Percentiles rank a stretch among this genome's conserved stretches.
These are phyloP conservation scores for Poicephalus meyeri DNA, from an alignment of 2,113 vertebrate genomes.

Conservation along the genomic window DNA sequence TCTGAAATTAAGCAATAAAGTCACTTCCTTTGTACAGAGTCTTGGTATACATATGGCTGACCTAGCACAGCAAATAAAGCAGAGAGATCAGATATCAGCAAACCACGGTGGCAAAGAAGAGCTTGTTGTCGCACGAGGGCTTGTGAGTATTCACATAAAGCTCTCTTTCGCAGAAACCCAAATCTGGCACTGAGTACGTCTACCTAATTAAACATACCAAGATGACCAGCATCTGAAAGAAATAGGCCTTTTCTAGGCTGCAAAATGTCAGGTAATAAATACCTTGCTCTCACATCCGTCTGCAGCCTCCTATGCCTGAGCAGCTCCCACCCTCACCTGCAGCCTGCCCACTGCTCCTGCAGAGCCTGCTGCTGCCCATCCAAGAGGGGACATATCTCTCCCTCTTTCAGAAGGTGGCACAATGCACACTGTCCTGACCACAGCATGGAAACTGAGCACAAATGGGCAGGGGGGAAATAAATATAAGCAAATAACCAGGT, in stretches of 20 bases:
- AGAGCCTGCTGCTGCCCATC: accelerated
- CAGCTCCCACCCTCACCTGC: neutral
- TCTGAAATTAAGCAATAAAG: neutral
- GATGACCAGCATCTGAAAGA: neutral
- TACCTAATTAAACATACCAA: neutral
- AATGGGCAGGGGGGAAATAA: neutral
- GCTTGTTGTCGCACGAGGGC: neutral
- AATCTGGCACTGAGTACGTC: neutral
- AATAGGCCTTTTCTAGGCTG: neutral
- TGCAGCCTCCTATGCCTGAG: neutral
- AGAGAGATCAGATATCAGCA: neutral
- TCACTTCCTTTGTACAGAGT: neutral
- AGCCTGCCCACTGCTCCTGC: neutral
- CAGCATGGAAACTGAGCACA: accelerated
- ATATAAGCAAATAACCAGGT: neutral
- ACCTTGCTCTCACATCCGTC: neutral
- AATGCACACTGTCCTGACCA: neutral
- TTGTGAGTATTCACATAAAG: neutral
- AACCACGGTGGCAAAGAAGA: neutral
- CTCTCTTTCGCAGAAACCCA: neutral
- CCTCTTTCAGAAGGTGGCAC: accelerated
- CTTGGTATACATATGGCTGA: neutral
- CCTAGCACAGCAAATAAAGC: neutral
- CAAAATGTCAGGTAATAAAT: neutral
- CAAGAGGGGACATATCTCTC: accelerated